Evolutionary conservation across 2,113 vertebrate genomes (phyloP), one percentile per base, ranked within the genome.

Genomic region (Corythornis madagascariensis): DNA sequence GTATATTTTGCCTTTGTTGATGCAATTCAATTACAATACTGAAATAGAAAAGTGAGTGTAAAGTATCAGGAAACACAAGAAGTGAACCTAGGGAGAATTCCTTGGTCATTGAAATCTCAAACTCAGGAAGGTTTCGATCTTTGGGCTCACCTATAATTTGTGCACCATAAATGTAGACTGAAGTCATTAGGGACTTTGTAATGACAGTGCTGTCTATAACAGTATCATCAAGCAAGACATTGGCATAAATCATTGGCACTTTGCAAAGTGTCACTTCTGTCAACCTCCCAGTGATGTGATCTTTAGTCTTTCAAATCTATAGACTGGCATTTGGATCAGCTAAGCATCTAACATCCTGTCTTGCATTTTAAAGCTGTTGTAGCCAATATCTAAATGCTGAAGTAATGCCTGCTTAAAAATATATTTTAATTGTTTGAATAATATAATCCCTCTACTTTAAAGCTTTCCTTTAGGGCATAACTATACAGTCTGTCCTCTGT

Each of bases 281-380:
- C 98, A 99, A 98, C 98, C 96, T 98, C 98, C 98, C 94, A 90
- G 98, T 99, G 99, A 99, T 98, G 98, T 99, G 99, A 99, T 99
- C 99, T 99, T 99, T 99, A 99, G 98, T 99, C 98, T 98, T 98
- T 98, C 98, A 98, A 97, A 99, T 99, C 99, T 98, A 99, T 99
- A 99, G 98, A 99, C 99, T 99, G 99, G 99, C 99, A 99, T 99
- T 99, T 99, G 99, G 98, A 99, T 99, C 98, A 98, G 98, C 97
- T 97, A 98, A 98, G 96, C 97, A 96, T 95, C 97, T 97, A 95
- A 97, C 98, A 97, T 86, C 97, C 96, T 94, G 94, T 90, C 97
- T 98, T 98, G 99, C 98, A 99, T 99, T 98, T 98, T 99, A 99
- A 99, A 98, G 95, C 97, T 96, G 87, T 92, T 96, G 95, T 80